A percentile compares a stretch with the other conserved stretches of the same genome.
These are phyloP conservation scores for Thereva nobilitata DNA, from an alignment of 2,888 invertebrate species.

Conservation along the genomic window DNA sequence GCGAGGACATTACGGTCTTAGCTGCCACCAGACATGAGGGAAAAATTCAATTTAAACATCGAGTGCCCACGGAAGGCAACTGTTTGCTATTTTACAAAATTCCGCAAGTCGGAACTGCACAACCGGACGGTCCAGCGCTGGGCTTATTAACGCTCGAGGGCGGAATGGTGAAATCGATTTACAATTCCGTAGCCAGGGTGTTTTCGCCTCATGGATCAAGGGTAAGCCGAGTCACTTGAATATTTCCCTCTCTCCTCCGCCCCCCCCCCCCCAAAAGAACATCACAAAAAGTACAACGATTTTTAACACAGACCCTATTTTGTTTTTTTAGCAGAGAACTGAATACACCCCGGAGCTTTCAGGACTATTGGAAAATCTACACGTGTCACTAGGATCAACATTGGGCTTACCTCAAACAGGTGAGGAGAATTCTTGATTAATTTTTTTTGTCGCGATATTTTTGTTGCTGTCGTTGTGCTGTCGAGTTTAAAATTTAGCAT, in stretches of 20 bases:
- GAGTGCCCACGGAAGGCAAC: constrained; percentile 55
- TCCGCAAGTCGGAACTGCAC: constrained; percentile 51
- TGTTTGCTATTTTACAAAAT: constrained; percentile 59
- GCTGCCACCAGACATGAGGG: constrained; percentile 58
- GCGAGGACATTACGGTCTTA: constrained; percentile 58
- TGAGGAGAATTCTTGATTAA: constrained; percentile 37
- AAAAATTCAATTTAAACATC: constrained; percentile 58
- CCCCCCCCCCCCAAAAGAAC: no score
- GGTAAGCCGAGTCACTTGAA: constrained; percentile 48
- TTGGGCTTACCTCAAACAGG: constrained; percentile 57
- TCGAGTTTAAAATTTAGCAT: no score
- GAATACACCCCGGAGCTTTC: constrained; percentile 57
- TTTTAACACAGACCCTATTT: background rate
- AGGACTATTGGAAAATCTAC: constrained; percentile 56
- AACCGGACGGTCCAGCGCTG: constrained; percentile 43
- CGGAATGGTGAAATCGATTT: constrained; percentile 59
- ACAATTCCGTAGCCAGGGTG: constrained; percentile 59
- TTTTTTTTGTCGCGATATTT: background rate
- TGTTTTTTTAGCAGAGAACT: constrained; percentile 42
- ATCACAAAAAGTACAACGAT: no score
- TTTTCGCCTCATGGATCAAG: constrained; percentile 56
- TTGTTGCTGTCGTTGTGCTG: no score
- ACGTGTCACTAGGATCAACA: constrained; percentile 55
- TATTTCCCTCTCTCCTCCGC: no score
- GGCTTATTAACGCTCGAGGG: constrained; percentile 59